Evolutionary conservation across 2,113 vertebrate genomes (phyloP).

Genomic region (Ovis aries): DNA sequence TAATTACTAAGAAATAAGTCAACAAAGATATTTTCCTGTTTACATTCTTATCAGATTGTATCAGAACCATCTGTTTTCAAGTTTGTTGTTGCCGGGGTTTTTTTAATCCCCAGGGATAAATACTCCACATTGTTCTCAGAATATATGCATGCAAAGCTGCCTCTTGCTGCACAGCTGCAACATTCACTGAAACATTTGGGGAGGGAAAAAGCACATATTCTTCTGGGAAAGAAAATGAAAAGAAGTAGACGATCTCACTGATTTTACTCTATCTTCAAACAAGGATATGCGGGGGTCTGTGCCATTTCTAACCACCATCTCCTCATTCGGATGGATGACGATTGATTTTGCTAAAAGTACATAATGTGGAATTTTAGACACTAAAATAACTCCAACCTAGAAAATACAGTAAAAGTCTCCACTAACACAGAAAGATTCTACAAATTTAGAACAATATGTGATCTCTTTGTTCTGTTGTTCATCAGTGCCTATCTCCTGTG

Average conservation of each 20-base stretch:
- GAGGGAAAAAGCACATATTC: conserved; percentile 24
- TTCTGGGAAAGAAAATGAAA: conserved; percentile 36
- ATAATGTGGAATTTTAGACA: not conserved
- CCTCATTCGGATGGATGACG: not conserved
- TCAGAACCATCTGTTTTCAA: conserved; percentile 86
- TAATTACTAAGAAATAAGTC: conserved; percentile 84
- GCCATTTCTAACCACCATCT: not conserved
- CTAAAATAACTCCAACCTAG: not conserved
- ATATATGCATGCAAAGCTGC: conserved; percentile 72
- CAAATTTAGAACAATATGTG: not conserved
- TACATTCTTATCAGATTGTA: conserved; percentile 86
- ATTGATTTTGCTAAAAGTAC: not conserved
- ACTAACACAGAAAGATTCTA: not conserved
- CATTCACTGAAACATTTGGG: conserved; percentile 48
- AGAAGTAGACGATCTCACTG: not conserved
- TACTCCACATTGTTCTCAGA: conserved; percentile 77
- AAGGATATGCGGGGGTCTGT: not conserved
- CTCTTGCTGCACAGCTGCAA: conserved; percentile 60
- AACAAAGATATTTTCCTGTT: conserved; percentile 88
- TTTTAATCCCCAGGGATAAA: conserved; percentile 79
- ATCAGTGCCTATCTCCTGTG: not conserved
- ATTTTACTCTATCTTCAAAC: not conserved
- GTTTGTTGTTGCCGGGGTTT: conserved; percentile 40
- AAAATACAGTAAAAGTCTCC: not conserved
- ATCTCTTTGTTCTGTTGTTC: not conserved